Base-by-base conservation (phyloP, 2,888 invertebrate genomes). In the Salticus scenicus region DNA sequence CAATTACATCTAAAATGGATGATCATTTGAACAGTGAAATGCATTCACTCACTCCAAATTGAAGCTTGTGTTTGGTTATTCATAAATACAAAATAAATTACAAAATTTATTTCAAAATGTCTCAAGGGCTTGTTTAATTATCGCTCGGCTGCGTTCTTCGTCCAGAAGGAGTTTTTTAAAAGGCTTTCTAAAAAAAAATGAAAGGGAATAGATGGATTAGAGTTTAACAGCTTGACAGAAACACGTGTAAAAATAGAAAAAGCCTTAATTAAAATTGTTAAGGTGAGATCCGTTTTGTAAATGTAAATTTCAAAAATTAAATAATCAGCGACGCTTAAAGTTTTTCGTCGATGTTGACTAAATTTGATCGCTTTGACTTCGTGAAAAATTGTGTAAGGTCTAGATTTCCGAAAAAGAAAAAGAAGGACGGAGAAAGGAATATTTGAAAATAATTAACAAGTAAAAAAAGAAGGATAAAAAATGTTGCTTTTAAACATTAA, bases 291-390 rank as follows among this genome's bases (percentile, higher is more conserved):
- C 64, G n/a, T 74, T 64, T 64, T 74, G 41, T 30, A 27, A 27
- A n/a, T n/a, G 63, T 20, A 73, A 73, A 73, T 73, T 73, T 73
- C 57, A 14, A 73, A 73, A 63, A 31, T 28, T 51, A 17, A 73
- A 31, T 20, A 41, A 63, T 63, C 63, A 28, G 27, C 1, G 63
- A 28, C 27, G 28, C 63, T n/a, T 12, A 63, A 63, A 63, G 28
- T 24, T 63, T 63, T 63, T n/a, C 27, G 17, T 28, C n/a, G 27
- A 63, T 63, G 27, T 12, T 63, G 28, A 28, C 27, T 28, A 63
- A 63, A 63, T 63, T 63, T 8, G 27, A 63, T 28, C n/a, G 27
- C 47, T 47, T n/a, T 47, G 47, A 2, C 17, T 17, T 47, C 47
- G 17, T 47, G 47, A 47, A 47, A 47, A 47, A 47, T 47, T 47